Evolutionary conservation across 2,888 invertebrate genomes (phyloP), one percentile per base, ranked within the genome.

Genomic region (Stenurella melanura): DNA sequence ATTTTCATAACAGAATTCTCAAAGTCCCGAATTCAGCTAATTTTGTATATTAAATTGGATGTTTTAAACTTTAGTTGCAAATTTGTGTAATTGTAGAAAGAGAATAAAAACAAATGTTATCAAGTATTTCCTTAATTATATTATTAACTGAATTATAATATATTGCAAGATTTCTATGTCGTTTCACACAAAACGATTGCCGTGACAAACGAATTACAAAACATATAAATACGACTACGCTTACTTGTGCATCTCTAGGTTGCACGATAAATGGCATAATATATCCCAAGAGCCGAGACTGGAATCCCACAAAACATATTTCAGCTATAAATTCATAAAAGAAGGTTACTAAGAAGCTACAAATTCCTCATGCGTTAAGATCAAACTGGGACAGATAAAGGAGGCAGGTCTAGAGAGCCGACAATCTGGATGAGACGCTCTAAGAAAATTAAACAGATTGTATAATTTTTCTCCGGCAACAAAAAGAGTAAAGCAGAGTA

Each of bases 381-480:
- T 61, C 61, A 61, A 61, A 61, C 15, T 30, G 61, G 61, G 61
- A 61, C 61, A 61, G 61, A 61, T 61, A 61, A 61, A 61, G n/a
- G 30, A 61, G 9, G n/a, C 30, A 30, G 61, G 61, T 21, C 61
- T 30, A 30, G 30, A n/a, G 30, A 30, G 26, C 61, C 30, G 61
- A 21, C 61, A 61, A 61, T 61, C 61, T 61, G 61, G 61, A 61
- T 61, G 61, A 61, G 61, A 3, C 18, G 64, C n/a, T 60, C 17
- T 61, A 61, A 50, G 61, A 63, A 74, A 74, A 77, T 74, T 77
- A 77, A 73, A 75, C 77, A 71, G 68, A 78, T 72, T 75, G 73
- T 56, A 69, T 70, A 73, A 73, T 78, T 70, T 70, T 58, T 70
- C 70, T 58, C 15, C 26, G 42, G n/a, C 10, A 56, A 71, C 64